These are phyloP conservation scores for Drosophila fuyamai DNA, from an alignment of 1,140 invertebrate species.

Conservation along the genomic window DNA sequence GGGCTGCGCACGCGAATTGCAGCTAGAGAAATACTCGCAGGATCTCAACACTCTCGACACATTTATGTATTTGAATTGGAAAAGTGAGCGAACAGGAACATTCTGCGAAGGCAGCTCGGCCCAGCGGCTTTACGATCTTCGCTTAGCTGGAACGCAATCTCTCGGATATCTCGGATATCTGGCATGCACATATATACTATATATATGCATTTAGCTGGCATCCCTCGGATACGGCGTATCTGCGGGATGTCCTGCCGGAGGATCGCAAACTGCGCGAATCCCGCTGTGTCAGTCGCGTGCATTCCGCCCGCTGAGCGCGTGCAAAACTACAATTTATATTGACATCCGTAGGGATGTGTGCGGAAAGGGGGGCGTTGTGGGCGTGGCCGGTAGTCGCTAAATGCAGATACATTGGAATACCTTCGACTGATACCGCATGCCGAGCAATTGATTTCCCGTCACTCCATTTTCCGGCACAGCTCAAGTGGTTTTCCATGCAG, in stretches of 20 bases:
- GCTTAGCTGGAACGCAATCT: slow-evolving; percentile 65
- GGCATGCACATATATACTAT: not conserved
- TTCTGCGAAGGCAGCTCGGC: slow-evolving; percentile 62
- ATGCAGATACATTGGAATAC: slow-evolving; percentile 16
- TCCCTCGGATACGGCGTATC: slow-evolving; percentile 18
- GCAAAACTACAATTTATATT: slow-evolving; percentile 19
- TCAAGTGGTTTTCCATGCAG: slow-evolving; percentile 28
- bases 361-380: not conserved
- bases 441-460: slow-evolving; percentile 61
- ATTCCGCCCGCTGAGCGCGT: slow-evolving; percentile 47
- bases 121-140: slow-evolving; percentile 64
- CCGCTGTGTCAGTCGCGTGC: slow-evolving; percentile 64
- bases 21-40: slow-evolving; percentile 7
- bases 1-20: slow-evolving; percentile 69
- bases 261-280: slow-evolving; percentile 38
- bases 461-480: slow-evolving; percentile 29
- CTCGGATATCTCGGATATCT: not conserved
- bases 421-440: slow-evolving; percentile 26
- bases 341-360: not conserved
- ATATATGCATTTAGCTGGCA: not conserved
- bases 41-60: not conserved
- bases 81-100: not conserved
- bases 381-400: slow-evolving; percentile 29
- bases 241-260: slow-evolving; percentile 32
- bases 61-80: no score